phyloP scores from a whole-genome alignment of 2,888 invertebrate genomes.

The Limnephilus rhombicus region DNA sequence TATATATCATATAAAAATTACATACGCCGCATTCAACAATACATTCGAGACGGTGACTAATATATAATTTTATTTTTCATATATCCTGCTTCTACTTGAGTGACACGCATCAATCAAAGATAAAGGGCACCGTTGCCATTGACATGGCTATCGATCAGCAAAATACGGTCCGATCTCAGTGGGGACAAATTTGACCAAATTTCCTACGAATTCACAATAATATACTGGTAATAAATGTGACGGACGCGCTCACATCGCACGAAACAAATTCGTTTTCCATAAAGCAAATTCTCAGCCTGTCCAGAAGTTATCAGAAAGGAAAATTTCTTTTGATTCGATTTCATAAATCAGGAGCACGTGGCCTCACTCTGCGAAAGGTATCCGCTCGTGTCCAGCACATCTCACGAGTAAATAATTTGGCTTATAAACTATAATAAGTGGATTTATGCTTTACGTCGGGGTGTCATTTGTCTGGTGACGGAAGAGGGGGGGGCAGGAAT shows the following conservation, averaged over 20 bases:
- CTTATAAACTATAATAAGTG: constrained; percentile 72
- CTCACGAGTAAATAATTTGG: constrained; percentile 65
- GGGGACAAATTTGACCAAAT: neutral
- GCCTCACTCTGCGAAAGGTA: constrained; percentile 50
- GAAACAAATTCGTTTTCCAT: constrained; percentile 46
- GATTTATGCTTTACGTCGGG: constrained; percentile 74
- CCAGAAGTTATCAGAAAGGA: constrained; percentile 54
- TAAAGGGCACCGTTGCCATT: constrained; percentile 17
- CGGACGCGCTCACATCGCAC: constrained; percentile 17
- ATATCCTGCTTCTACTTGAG: neutral
- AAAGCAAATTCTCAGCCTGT: constrained; percentile 23
- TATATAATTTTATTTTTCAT: neutral
- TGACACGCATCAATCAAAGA: constrained; percentile 28
- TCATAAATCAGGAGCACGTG: constrained; percentile 61
- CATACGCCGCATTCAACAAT: neutral
- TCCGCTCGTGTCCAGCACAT: constrained; percentile 61
- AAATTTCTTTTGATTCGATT: constrained; percentile 59
- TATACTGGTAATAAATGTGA: constrained; percentile 20
- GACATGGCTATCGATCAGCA: constrained; percentile 10
- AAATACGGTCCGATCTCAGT: neutral
- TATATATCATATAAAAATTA: no score
- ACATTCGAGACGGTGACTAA: neutral
- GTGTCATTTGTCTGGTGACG: constrained; percentile 71
- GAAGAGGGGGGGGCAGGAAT: constrained; percentile 32
- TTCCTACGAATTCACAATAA: neutral